Evolutionary conservation across 2,113 vertebrate genomes (phyloP).

Genomic region (Lathamus discolor): DNA sequence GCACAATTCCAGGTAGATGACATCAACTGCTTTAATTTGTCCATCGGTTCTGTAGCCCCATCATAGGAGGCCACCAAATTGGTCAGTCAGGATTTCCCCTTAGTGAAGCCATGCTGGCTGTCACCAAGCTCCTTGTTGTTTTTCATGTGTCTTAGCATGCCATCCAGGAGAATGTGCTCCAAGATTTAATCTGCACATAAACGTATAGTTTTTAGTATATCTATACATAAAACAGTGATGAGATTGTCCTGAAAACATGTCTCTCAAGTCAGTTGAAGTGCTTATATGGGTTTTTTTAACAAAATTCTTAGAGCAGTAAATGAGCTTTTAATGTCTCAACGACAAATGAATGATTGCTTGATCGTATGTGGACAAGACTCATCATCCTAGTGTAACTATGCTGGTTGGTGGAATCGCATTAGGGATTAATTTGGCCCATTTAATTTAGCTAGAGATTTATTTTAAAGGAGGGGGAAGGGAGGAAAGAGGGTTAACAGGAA

Average conservation of each 20-base stretch:
- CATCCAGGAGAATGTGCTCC: too few relatives aligned
- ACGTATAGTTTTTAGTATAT: neutral
- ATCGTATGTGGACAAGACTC: neutral
- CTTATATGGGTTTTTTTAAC: neutral
- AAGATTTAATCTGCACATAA: neutral
- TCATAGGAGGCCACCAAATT: too few relatives aligned
- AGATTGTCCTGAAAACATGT: neutral
- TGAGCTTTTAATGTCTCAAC: slow-evolving; percentile 6
- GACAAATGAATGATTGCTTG: neutral
- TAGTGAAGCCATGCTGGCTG: too few relatives aligned
- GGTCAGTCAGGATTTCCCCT: too few relatives aligned
- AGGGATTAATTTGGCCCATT: slow-evolving; percentile 67
- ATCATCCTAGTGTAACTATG: neutral
- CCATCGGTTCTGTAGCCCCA: too few relatives aligned
- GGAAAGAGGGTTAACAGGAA: slow-evolving; percentile 42
- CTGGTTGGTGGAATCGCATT: slow-evolving; percentile 27
- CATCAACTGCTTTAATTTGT: too few relatives aligned
- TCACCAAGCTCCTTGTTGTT: too few relatives aligned
- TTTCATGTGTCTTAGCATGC: too few relatives aligned
- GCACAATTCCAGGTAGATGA: too few relatives aligned
- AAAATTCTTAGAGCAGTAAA: neutral
- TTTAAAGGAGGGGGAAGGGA: slow-evolving; percentile 38
- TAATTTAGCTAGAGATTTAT: slow-evolving; percentile 52
- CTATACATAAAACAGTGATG: neutral
- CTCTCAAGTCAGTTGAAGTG: neutral